phyloP scores from a whole-genome alignment of 2,113 vertebrate species.

The Bothrops jararaca region DNA sequence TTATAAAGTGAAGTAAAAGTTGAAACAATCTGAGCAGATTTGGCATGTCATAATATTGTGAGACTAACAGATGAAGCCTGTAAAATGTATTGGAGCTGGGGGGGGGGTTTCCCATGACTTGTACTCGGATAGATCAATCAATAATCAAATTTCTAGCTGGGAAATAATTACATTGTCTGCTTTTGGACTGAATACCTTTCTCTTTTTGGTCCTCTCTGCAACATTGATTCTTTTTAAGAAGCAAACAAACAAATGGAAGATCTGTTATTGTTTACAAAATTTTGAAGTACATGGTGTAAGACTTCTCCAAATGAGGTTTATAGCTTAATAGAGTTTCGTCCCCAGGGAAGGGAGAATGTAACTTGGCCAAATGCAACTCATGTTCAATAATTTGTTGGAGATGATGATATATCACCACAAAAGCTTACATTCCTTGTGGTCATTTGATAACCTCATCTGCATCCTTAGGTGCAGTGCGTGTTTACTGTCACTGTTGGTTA shows the following conservation, averaged over 20 bases:
- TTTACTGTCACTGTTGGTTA: not conserved
- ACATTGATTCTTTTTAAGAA: not conserved
- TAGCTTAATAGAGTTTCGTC: not conserved
- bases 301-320: not conserved
- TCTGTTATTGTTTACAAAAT: not conserved
- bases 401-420: not conserved
- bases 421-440: not conserved
- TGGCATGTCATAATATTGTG: slow-evolving; percentile 12
- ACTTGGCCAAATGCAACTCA: slow-evolving; percentile 2
- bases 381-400: not conserved
- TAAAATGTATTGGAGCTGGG: not conserved
- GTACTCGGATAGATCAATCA: not conserved
- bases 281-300: not conserved
- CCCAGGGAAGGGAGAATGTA: not conserved
- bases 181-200: not conserved
- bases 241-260: not conserved
- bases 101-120: not conserved
- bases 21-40: not conserved
- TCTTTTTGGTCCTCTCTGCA: not conserved
- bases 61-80: not conserved
- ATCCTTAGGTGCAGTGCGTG: not conserved
- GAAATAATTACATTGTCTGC: slow-evolving; percentile 4
- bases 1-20: slow-evolving; percentile 3
- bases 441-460: not conserved
- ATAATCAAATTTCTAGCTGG: not conserved